Evolutionary conservation across 2,113 vertebrate species (phyloP).

Genomic region (Mormyrus iriodes): DNA sequence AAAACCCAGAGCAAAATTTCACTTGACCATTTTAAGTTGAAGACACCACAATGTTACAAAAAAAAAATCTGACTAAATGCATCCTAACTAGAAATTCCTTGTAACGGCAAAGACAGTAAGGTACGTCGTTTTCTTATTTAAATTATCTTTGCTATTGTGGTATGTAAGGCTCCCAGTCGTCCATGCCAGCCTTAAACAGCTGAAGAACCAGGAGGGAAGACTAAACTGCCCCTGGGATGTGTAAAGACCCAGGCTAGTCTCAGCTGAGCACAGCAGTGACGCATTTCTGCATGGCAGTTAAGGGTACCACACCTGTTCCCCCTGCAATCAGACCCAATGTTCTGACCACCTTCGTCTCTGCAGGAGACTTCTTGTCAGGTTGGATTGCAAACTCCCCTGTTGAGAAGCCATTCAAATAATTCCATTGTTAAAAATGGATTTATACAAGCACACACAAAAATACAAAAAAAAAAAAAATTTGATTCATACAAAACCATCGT

Average conservation of each 20-base stretch:
- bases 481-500: background rate
- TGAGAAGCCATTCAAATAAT: constrained; percentile 14
- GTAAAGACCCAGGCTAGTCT: background rate
- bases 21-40: background rate
- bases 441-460: background rate
- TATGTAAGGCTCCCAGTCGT: background rate
- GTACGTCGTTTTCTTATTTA: background rate
- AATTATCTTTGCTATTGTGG: background rate
- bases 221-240: background rate
- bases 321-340: constrained; percentile 64
- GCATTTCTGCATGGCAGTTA: background rate
- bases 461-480: background rate
- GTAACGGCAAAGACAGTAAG: background rate
- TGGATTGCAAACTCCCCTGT: constrained; percentile 60
- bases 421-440: background rate
- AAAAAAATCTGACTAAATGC: background rate
- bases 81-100: background rate
- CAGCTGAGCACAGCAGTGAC: background rate
- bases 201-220: background rate
- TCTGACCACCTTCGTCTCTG: constrained; percentile 43
- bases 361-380: constrained; percentile 57
- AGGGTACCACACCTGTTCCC: constrained; percentile 54
- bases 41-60: background rate
- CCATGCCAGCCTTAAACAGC: background rate
- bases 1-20: background rate